Percentiles rank a stretch among this genome's conserved stretches.
phyloP scores from a whole-genome alignment of 2,113 vertebrate species.

The Epinephelus moara region DNA sequence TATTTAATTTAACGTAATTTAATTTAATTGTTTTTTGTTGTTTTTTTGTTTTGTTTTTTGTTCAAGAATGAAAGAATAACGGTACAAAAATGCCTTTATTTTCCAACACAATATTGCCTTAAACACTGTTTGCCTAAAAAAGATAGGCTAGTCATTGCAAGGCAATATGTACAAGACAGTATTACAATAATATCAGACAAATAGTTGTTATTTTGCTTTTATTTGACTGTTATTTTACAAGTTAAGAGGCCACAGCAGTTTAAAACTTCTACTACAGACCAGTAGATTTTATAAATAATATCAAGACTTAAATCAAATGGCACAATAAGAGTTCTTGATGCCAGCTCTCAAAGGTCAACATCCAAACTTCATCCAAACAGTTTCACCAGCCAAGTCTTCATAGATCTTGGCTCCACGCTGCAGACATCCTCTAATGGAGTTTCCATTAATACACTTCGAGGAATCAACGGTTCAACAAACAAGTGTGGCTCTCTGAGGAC shows the following conservation, averaged over 20 bases:
- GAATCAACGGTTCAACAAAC: neutral
- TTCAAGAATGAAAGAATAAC: neutral
- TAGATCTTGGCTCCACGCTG: neutral
- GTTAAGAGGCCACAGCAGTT: too few species aligned
- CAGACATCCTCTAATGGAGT: constrained; percentile 1
- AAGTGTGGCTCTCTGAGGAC: neutral
- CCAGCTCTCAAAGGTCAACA: constrained; percentile 21
- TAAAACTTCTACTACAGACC: neutral
- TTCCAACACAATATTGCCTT: neutral
- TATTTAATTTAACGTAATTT: too few species aligned
- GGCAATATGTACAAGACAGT: neutral
- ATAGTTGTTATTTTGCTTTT: neutral
- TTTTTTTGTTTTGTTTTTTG: neutral
- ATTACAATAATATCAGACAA: neutral
- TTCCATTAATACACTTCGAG: constrained; percentile 18
- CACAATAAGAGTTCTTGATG: constrained; percentile 1
- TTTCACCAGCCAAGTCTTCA: constrained; percentile 12
- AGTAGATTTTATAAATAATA: neutral
- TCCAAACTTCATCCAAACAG: constrained; percentile 17
- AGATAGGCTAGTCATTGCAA: too few species aligned
- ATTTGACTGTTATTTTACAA: neutral
- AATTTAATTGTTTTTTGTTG: neutral
- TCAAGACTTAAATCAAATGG: neutral
- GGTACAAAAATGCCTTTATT: neutral
- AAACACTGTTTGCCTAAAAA: too few species aligned